Evolutionary conservation across 2,888 invertebrate genomes (phyloP), one percentile per base, ranked within the genome.

Genomic region (Glyphotaelius pellucidus): DNA sequence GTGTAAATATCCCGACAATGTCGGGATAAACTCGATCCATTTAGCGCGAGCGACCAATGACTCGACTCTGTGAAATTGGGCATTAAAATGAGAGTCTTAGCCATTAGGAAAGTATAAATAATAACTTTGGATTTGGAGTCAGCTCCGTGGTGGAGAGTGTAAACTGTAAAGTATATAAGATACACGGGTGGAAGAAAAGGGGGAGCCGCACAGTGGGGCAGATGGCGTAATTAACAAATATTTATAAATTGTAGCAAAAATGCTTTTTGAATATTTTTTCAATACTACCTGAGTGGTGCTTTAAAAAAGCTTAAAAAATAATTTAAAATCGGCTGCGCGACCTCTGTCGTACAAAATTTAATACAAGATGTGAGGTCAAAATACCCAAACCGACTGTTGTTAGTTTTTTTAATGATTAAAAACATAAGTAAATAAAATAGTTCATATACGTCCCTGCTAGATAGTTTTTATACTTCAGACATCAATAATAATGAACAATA

Each of bases 61-160:
- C 87, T 87, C 87, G 87, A 80, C 88, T 79, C 79, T 35, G 79
- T 79, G 88, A 89, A 89, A 89, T 79, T 79, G 88, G 35, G 67
- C 88, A 89, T 89, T 89, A 89, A 79, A 89, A 89, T 89, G 90
- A 80, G 30, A 86, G 91, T 91, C 89, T 89, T 91, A 81, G 67
- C 89, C 89, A 89, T 91, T 84, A 83, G 81, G 81, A 89, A 91
- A 91, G 87, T 91, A 91, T 91, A 91, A 91, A 91, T 91, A 91
- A 91, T 91, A 91, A 91, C 89, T 91, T 91, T 79, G 91, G 91
- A 91, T 91, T 91, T 91, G 67, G 86, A 83, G 85, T 67, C 91
- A 31, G 80, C 89, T 35, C 35, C 47, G 32, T 42, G 90, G 67
- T 67, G 67, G 67, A 67, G 67, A 67, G 25, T 67, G 67, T 25